Conservation (phyloP, 2,113 vertebrate genomes). For the Psephotus haematonotus region DNA sequence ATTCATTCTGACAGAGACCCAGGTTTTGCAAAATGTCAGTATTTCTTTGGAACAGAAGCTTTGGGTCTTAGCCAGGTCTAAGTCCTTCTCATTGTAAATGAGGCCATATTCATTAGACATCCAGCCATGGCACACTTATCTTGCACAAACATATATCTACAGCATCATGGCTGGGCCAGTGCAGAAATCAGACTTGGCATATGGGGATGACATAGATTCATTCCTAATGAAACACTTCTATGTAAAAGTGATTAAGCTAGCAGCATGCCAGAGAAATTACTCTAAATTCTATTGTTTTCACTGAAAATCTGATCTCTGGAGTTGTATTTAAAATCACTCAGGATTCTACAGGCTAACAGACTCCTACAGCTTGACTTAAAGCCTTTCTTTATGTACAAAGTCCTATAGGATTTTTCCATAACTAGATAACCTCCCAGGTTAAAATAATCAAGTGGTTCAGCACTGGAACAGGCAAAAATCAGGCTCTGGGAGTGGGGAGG, state of each 20-base stretch:
- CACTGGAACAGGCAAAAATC: not conserved
- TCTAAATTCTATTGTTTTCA: constrained; percentile 22
- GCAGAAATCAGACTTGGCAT: constrained; percentile 26
- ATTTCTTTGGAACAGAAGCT: constrained; percentile 39
- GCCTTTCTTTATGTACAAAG: not conserved
- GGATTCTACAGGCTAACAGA: not conserved
- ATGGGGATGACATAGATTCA: constrained; percentile 20
- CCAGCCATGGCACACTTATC: constrained; percentile 47
- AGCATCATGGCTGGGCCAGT: not conserved
- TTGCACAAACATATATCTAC: not conserved
- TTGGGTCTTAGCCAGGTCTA: constrained; percentile 6
- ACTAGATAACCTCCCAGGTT: not conserved
- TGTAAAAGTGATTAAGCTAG: constrained; percentile 29
- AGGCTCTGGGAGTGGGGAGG: not conserved
- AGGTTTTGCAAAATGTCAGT: constrained; percentile 49
- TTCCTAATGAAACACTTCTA: constrained; percentile 39
- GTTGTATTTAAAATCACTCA: not conserved
- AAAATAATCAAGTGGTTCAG: not conserved
- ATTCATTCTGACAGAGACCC: not conserved
- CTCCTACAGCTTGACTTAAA: not conserved
- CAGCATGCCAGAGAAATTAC: not conserved
- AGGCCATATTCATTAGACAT: constrained; percentile 46
- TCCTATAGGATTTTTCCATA: not conserved
- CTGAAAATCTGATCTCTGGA: not conserved
- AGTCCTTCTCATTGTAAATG: constrained; percentile 49